Evolutionary conservation across 2,888 invertebrate genomes (phyloP).

Genomic region (Zhengitettix transpicula): DNA sequence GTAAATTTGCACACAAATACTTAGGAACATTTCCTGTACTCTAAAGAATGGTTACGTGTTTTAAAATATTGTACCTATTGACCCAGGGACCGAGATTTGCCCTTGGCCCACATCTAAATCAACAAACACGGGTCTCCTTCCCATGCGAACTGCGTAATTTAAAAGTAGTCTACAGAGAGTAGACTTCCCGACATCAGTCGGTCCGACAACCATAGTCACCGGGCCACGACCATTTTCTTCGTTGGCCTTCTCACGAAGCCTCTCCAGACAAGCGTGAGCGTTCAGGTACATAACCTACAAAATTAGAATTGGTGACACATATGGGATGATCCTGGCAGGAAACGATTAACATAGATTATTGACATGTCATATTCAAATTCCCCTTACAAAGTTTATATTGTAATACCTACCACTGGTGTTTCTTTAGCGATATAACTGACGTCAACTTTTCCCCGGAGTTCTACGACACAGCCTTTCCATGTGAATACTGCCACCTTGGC

Average conservation of each 20-base stretch:
- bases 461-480: constrained; percentile 84
- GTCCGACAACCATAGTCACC: constrained; percentile 81
- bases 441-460: constrained; percentile 75
- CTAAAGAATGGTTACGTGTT: too few species aligned
- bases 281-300: constrained; percentile 70
- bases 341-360: too few species aligned
- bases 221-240: constrained; percentile 58
- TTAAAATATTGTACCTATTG: constrained; percentile 40
- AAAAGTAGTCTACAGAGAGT: constrained; percentile 74
- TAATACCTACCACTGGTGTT: constrained; percentile 67
- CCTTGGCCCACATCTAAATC: constrained; percentile 95
- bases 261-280: constrained; percentile 87
- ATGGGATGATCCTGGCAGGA: too few species aligned
- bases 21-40: too few species aligned
- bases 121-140: constrained; percentile 74
- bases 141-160: constrained; percentile 89
- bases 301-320: too few species aligned
- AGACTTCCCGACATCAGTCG: constrained; percentile 91
- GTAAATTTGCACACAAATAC: too few species aligned
- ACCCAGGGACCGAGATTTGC: constrained; percentile 79
- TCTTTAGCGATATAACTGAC: constrained; percentile 90
- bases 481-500: constrained; percentile 92
- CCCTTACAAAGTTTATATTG: too few species aligned
- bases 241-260: constrained; percentile 69
- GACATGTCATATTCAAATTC: too few species aligned